Percentiles rank a stretch among this genome's conserved stretches.
These are phyloP conservation scores for Halocynthia aurantium DNA, from an alignment of 23 tunicate species.

Conservation along the genomic window DNA sequence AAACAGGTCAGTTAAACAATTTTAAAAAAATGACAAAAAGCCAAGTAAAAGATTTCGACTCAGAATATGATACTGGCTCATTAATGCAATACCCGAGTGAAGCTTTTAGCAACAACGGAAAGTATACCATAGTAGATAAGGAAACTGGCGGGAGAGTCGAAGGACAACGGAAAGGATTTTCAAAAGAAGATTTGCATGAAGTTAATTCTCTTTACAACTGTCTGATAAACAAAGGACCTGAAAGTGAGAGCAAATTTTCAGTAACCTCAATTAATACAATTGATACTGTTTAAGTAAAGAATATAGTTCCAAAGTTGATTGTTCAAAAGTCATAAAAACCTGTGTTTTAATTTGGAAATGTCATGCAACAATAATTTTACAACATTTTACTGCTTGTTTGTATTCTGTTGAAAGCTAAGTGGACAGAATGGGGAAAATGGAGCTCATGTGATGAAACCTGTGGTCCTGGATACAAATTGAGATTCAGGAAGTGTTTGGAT, in stretches of 20 bases:
- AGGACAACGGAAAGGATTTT: background rate
- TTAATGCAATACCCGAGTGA: background rate
- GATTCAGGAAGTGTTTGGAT: background rate
- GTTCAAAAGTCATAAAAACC: background rate
- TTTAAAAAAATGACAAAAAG: background rate
- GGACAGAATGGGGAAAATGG: conserved; percentile 4
- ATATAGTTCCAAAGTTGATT: background rate
- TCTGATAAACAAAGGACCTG: background rate
- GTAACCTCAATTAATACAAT: too few relatives aligned
- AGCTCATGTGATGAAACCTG: conserved; percentile 9
- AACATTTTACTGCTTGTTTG: background rate
- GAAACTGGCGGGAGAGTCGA: background rate
- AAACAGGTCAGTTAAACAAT: too few relatives aligned
- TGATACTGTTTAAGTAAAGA: too few relatives aligned
- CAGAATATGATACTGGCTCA: background rate
- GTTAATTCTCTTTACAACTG: conserved; percentile 5
- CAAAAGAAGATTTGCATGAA: conserved; percentile 9
- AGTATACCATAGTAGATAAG: background rate
- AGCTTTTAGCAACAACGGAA: background rate
- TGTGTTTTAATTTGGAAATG: too few relatives aligned
- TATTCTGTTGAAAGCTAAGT: background rate
- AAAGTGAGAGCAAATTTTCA: background rate
- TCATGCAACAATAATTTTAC: too few relatives aligned
- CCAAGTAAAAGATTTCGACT: background rate
- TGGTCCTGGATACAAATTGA: background rate